Percentiles rank a stretch among this genome's conserved stretches.
These are phyloP conservation scores for Rhingia rostrata DNA, from an alignment of 2,888 invertebrate genomes.

Conservation along the genomic window DNA sequence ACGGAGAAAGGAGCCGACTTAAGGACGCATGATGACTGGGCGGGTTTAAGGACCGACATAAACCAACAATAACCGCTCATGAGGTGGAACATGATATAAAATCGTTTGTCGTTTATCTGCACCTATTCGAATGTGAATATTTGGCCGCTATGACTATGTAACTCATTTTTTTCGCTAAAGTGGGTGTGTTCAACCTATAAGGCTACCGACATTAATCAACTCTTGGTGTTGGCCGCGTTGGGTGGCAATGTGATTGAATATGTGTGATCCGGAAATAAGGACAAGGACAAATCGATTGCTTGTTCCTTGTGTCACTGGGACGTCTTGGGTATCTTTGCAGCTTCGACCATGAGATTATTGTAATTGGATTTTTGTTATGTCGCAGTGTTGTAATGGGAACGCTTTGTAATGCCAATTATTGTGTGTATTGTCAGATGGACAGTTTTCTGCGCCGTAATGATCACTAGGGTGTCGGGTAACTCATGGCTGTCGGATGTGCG, in stretches of 20 bases:
- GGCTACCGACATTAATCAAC: conserved; percentile 58
- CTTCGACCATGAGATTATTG: conserved; percentile 3
- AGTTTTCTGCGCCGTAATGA: conserved; percentile 36
- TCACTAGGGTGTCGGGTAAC: conserved; percentile 27
- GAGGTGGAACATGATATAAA: conserved; percentile 50
- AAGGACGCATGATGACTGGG: conserved; percentile 38
- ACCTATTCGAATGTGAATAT: conserved; percentile 17
- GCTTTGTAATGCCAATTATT: conserved; percentile 36
- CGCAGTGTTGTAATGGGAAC: conserved; percentile 16
- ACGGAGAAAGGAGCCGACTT: background rate
- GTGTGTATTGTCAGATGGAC: conserved; percentile 13
- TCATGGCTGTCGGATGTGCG: conserved; percentile 20
- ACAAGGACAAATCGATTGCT: conserved; percentile 39
- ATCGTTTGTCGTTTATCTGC: conserved; percentile 29
- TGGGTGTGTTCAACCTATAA: conserved; percentile 3
- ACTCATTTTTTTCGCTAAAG: conserved; percentile 39
- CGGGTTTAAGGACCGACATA: conserved; percentile 48
- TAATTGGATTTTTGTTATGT: conserved; percentile 3
- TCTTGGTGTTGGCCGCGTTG: conserved; percentile 4
- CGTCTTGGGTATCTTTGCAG: conserved; percentile 1
- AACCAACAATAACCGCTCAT: conserved; percentile 28
- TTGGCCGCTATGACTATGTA: conserved; percentile 3
- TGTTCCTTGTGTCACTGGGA: conserved; percentile 11
- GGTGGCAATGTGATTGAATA: conserved; percentile 62
- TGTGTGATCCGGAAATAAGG: conserved; percentile 47